Evolutionary conservation across 2,113 vertebrate species (phyloP).

Genomic region (Colaptes auratus): DNA sequence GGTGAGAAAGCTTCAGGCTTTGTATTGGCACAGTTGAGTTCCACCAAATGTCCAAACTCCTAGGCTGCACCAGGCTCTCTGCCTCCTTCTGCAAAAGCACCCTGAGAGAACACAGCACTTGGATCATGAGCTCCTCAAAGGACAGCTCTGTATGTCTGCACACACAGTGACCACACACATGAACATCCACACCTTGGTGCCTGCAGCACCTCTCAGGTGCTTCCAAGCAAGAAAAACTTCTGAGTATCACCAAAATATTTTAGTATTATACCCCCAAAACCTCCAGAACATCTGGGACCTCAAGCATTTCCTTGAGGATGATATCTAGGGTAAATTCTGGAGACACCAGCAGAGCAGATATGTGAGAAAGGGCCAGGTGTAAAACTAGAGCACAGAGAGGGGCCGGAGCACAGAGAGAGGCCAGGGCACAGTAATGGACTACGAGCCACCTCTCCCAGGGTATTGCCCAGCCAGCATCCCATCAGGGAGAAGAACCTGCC

Average conservation of each 20-base stretch:
- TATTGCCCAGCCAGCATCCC: neutral
- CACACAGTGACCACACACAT: fast-evolving
- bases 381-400: neutral
- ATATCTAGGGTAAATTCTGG: neutral
- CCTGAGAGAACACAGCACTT: fast-evolving
- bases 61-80: neutral
- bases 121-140: neutral
- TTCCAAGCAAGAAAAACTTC: neutral
- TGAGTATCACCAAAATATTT: neutral
- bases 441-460: neutral
- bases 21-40: neutral
- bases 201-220: neutral
- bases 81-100: neutral
- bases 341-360: neutral
- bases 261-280: neutral
- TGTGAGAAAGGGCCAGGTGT: neutral
- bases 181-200: fast-evolving
- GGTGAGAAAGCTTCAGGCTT: neutral
- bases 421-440: fast-evolving
- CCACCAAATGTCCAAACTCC: neutral
- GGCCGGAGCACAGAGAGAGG: too few relatives aligned
- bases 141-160: too few relatives aligned
- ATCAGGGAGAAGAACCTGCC: neutral
- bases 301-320: neutral
- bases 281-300: neutral